Base-by-base conservation (phyloP, 2,888 invertebrate species). In the Leptopilina myrica region DNA sequence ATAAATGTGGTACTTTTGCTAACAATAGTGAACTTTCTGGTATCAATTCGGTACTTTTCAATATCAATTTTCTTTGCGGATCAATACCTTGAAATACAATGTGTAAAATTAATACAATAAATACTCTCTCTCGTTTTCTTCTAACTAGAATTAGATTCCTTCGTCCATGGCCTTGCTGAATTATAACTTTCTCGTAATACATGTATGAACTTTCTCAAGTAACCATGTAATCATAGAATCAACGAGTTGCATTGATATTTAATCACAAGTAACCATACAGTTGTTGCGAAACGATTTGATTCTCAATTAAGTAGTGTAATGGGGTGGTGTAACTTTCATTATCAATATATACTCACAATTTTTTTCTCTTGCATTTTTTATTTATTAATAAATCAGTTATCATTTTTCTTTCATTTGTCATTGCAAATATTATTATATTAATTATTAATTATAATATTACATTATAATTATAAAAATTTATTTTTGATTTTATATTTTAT, bases 151-250 rank as follows among this genome's bases (percentile, higher is more conserved):
- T 83, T 33, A 33, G 33, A 78, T 79, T 78, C 80, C 64, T 65
- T 75, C 81, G 83, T 82, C 82, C 82, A 81, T 83, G 82, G 83
- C 83, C 83, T 83, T 83, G 81, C 76, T 65, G 66, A 56, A 59
- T 33, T 64, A 67, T 62, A 79, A 82, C 83, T 83, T 83, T 83
- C 83, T 81, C 83, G 66, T 80, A 80, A 78, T 81, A 80, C 81
- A 80, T 78, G 78, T 65, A 77, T 64, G 76, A 69, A 83, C 83
- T 81, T 83, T 83, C 83, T 80, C 81, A 33, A 33, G 73, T 40
- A 73, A 73, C 73, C 53, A 33, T 40, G 73, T 33, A 73, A 73
- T 73, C 73, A 73, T 33, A 73, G 56, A 73, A 73, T 53, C 33
- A 9, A 66, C 20, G 49, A 67, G n/a, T 59, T 78, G 75, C 69